Evolutionary conservation across 2,888 invertebrate genomes (phyloP), one percentile per base, ranked within the genome.

Genomic region (Megastigmus dorsalis): DNA sequence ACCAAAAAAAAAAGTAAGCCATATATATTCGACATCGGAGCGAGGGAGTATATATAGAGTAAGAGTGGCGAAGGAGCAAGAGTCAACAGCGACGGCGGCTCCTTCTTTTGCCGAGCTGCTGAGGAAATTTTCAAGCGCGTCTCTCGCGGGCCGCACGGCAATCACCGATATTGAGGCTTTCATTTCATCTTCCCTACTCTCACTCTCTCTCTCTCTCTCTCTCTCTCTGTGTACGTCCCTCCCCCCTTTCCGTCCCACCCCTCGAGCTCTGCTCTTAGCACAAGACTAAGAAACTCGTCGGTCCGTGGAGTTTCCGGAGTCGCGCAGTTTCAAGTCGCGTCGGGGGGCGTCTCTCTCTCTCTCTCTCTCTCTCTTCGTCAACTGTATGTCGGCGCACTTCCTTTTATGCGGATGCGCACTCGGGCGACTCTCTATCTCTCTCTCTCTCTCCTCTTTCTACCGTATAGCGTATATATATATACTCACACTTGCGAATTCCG

Each of bases 121-220:
- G 80, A 80, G 79, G 79, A 81, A 77, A 78, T 77, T 78, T 77
- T 76, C 75, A 79, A 85, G 83, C 87, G 84, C n/a, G n/a, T n/a
- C n/a, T 86, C 86, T 87, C 85, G 86, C 82, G 84, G n/a, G n/a
- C n/a, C n/a, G 41, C 63, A 57, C 69, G 20, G 83, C 86, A 87
- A 87, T 87, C 87, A 86, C 86, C 86, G 85, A 87, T 87, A 87
- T 87, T 87, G 86, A 87, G 84, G 85, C 82, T 86, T 87, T 88
- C 86, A 86, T 88, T 87, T 87, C 86, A 82, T 86, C 83, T 84
- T 83, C 82, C 71, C 77, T 30, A 13, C 20, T 15, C 43, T 13
- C n/a, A 3, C 36, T 48, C n/a, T n/a, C n/a, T n/a, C n/a, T n/a
- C n/a, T n/a, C n/a, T n/a, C n/a, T n/a, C n/a, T n/a, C n/a, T n/a